phyloP scores from a whole-genome alignment of 2,797 vertebrate species.

The Eulemur albifrons region DNA sequence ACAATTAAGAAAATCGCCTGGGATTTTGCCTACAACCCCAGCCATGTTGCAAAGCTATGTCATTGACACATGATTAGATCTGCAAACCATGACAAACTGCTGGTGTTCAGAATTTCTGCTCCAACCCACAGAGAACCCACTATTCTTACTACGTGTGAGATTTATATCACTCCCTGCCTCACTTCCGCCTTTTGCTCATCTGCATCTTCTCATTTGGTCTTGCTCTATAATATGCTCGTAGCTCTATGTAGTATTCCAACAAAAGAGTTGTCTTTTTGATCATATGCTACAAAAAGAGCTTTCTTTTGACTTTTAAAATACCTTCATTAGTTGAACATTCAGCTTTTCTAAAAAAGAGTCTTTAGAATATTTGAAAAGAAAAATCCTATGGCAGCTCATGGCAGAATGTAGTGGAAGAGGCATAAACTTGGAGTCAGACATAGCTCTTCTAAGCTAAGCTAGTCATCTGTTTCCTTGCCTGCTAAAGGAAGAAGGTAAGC shows the following conservation, averaged over 20 bases:
- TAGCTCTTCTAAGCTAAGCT: background rate
- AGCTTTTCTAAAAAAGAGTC: background rate
- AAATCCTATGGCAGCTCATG: background rate
- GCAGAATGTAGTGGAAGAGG: background rate
- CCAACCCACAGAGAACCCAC: background rate
- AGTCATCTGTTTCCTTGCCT: background rate
- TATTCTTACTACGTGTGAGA: background rate
- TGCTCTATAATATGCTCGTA: background rate
- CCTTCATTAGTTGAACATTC: background rate
- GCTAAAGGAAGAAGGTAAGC: background rate
- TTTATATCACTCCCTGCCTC: background rate
- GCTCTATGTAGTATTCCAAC: background rate
- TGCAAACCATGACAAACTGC: background rate
- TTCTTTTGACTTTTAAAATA: conserved; percentile 14
- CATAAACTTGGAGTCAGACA: background rate
- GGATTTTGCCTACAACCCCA: background rate
- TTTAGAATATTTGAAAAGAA: background rate
- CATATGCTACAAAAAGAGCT: background rate
- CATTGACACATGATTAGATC: background rate
- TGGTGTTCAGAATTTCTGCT: background rate
- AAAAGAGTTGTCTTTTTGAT: background rate
- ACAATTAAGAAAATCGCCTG: background rate
- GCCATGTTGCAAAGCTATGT: background rate
- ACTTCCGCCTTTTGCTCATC: background rate
- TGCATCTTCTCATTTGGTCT: background rate